Conservation (phyloP, 30 jellyfish, hydroid and myxozoan genomes). For the Pelagia noctiluca region DNA sequence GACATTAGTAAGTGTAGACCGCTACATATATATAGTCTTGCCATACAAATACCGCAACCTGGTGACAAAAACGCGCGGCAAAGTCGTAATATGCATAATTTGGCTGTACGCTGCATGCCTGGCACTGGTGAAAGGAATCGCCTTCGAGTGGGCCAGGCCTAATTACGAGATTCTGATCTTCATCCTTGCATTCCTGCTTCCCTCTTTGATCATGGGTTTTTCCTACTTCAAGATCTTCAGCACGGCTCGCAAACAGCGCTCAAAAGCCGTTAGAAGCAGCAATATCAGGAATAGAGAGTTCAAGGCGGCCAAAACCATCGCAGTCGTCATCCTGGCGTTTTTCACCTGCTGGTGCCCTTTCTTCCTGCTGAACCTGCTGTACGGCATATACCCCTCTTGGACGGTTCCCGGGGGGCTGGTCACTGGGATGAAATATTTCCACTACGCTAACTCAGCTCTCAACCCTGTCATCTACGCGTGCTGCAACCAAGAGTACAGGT, state of each 20-base stretch:
- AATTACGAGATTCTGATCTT: constrained; percentile 65
- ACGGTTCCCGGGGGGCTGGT: constrained; percentile 36
- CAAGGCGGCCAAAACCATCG: constrained; percentile 69
- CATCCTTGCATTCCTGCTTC: constrained; percentile 64
- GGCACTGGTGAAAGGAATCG: constrained; percentile 43
- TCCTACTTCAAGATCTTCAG: constrained; percentile 57
- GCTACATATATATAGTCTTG: constrained; percentile 54
- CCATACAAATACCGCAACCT: constrained; percentile 53
- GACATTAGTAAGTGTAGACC: constrained; percentile 72
- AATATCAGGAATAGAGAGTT: constrained; percentile 40
- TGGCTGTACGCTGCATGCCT: constrained; percentile 63
- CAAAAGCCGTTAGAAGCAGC: background rate
- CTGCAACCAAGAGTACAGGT: constrained; percentile 57
- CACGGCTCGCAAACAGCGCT: constrained; percentile 54
- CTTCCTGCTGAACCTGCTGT: constrained; percentile 53
- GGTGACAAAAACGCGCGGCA: constrained; percentile 59
- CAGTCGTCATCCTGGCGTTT: constrained; percentile 53
- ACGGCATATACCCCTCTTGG: constrained; percentile 54
- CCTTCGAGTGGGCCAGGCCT: constrained; percentile 64
- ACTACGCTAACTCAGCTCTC: constrained; percentile 69
- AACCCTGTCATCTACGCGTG: constrained; percentile 81
- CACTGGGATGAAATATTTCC: constrained; percentile 70
- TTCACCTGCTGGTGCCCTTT: constrained; percentile 84
- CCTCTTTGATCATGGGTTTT: constrained; percentile 40
- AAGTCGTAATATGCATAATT: constrained; percentile 15